Evolutionary conservation across 2,113 vertebrate genomes (phyloP).

Genomic region (Poeciliopsis prolifica): DNA sequence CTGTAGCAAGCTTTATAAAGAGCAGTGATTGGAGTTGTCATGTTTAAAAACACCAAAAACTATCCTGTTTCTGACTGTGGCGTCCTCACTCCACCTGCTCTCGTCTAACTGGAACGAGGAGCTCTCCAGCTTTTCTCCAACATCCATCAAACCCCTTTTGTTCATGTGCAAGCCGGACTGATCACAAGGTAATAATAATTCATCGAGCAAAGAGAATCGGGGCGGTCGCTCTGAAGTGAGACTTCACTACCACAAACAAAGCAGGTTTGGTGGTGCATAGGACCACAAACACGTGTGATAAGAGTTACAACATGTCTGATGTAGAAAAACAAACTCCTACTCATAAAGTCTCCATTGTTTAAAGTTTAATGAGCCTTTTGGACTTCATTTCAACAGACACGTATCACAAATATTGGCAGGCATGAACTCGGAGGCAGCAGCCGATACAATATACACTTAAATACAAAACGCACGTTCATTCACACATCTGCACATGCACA

Average conservation of each 20-base stretch:
- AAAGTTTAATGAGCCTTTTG: constrained; percentile 71
- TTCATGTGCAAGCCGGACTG: constrained; percentile 30
- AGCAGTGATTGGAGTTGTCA: constrained; percentile 25
- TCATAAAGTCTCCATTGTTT: constrained; percentile 41
- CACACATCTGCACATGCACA: constrained; percentile 41
- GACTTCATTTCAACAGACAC: constrained; percentile 53
- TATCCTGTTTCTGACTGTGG: not conserved
- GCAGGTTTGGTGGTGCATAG: not conserved
- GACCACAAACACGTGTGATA: not conserved
- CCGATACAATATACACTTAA: constrained; percentile 60
- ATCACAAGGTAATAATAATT: constrained; percentile 42
- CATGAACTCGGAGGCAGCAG: constrained; percentile 75
- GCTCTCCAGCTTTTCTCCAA: constrained; percentile 14
- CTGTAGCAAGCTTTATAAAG: constrained; percentile 17
- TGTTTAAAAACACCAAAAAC: constrained; percentile 17
- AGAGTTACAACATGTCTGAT: constrained; percentile 18
- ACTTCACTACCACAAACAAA: constrained; percentile 22
- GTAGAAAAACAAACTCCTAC: constrained; percentile 24
- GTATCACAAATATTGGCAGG: constrained; percentile 76
- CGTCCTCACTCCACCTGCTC: not conserved
- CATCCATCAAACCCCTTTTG: constrained; percentile 34
- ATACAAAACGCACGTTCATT: constrained; percentile 64
- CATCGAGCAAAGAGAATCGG: constrained; percentile 54
- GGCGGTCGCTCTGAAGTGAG: constrained; percentile 49
- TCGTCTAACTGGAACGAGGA: constrained; percentile 48